Percentiles rank a stretch among this genome's conserved stretches.
Conservation (phyloP, 1,140 invertebrate species). For the Drosophila grimshawi region DNA sequence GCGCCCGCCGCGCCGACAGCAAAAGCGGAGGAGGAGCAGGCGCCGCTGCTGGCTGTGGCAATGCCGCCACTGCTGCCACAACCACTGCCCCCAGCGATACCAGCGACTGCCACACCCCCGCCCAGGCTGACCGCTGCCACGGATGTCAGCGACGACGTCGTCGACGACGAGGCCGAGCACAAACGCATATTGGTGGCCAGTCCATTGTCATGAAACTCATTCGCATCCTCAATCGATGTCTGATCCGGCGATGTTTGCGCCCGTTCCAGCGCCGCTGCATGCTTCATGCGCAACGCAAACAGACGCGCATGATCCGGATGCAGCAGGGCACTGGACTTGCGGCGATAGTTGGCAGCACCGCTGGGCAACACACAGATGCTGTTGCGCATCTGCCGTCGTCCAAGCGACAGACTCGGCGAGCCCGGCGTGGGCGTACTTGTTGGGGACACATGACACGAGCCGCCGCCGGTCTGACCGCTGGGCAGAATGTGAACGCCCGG, state of each 20-base stretch:
- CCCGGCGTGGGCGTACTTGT: slow-evolving; percentile 83
- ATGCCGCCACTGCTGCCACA: slow-evolving; percentile 53
- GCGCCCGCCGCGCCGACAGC: slow-evolving; percentile 84
- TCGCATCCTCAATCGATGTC: slow-evolving; percentile 83
- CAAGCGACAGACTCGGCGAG: slow-evolving; percentile 83
- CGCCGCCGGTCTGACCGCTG: slow-evolving; percentile 65
- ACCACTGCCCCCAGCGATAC: slow-evolving; percentile 59
- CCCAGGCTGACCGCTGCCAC: slow-evolving; percentile 85
- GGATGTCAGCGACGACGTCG: slow-evolving; percentile 86
- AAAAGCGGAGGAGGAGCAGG: slow-evolving; percentile 76
- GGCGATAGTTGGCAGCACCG: slow-evolving; percentile 77
- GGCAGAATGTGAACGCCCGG: slow-evolving; percentile 73
- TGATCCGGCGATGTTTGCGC: slow-evolving; percentile 82
- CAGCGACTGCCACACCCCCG: slow-evolving; percentile 64
- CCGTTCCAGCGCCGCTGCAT: slow-evolving; percentile 85
- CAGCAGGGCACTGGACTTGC: slow-evolving; percentile 87
- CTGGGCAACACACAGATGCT: slow-evolving; percentile 75
- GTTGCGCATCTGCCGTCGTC: slow-evolving; percentile 69
- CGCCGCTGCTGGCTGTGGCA: slow-evolving; percentile 62
- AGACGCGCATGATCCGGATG: slow-evolving; percentile 89
- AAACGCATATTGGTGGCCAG: slow-evolving; percentile 74
- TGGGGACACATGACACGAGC: slow-evolving; percentile 81
- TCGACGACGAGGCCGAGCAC: slow-evolving; percentile 86
- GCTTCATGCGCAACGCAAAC: slow-evolving; percentile 84
- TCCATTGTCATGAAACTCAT: slow-evolving; percentile 81